phyloP scores from a whole-genome alignment of 2,888 invertebrate genomes.

The Standfussiana lucernea region DNA sequence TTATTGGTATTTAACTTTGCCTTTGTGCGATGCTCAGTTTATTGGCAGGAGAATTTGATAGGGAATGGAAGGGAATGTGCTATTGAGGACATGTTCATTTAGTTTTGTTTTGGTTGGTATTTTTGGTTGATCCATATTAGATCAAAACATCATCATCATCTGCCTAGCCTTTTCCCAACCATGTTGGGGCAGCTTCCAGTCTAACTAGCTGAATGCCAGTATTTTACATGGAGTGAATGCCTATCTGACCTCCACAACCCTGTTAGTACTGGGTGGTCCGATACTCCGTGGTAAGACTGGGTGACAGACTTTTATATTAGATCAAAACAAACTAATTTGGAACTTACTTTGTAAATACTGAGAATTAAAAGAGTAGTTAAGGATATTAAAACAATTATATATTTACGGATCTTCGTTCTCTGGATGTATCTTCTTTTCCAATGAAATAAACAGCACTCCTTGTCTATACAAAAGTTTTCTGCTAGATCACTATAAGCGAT shows the following conservation, averaged over 20 bases:
- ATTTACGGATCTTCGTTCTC: not conserved
- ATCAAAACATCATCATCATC: not conserved
- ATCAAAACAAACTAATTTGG: not conserved
- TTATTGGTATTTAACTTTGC: conserved; percentile 73
- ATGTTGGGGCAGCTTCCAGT: not conserved
- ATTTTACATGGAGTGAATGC: not conserved
- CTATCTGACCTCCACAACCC: not conserved
- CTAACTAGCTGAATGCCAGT: not conserved
- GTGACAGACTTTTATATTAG: not conserved
- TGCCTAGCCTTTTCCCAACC: not conserved
- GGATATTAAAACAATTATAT: not conserved
- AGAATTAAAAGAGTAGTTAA: not conserved
- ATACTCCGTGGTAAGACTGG: not conserved
- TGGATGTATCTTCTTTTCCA: not conserved
- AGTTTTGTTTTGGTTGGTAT: not conserved
- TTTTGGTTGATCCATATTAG: not conserved
- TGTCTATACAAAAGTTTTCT: not conserved
- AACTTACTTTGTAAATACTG: not conserved
- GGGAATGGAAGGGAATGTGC: not conserved
- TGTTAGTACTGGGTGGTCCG: not conserved
- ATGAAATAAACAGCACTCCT: not conserved
- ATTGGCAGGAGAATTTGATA: conserved; percentile 35
- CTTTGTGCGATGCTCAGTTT: conserved; percentile 58
- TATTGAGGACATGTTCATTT: not conserved
- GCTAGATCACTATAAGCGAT: not conserved